phyloP scores from a whole-genome alignment of 2,113 vertebrate genomes.

The Tenebrosternarchus preto region DNA sequence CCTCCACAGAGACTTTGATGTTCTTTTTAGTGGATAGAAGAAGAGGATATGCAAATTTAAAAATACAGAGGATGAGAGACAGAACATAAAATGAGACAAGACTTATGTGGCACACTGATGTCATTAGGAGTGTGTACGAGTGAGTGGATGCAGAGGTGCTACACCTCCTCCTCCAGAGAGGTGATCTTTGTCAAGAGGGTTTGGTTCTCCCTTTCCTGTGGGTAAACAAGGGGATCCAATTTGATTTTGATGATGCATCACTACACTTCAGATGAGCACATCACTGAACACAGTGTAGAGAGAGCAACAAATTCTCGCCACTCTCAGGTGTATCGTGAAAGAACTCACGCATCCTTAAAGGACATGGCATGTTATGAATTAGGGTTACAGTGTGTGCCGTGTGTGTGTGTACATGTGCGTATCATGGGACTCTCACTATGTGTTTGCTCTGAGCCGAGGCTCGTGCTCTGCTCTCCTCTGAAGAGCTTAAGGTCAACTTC shows the following conservation, averaged over 20 bases:
- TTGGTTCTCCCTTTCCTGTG: constrained; percentile 85
- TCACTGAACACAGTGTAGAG: too few species aligned
- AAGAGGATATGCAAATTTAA: neutral
- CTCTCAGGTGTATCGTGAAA: too few species aligned
- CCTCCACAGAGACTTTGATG: constrained; percentile 78
- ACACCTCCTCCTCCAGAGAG: constrained; percentile 86
- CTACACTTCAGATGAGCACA: too few species aligned
- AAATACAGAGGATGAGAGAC: neutral
- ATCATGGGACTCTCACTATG: constrained; percentile 68
- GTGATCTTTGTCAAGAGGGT: constrained; percentile 79
- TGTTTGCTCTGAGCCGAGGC: constrained; percentile 77
- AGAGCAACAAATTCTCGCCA: too few species aligned
- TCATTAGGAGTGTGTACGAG: too few species aligned
- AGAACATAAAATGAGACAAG: neutral
- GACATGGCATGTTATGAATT: too few species aligned
- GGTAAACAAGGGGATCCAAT: neutral
- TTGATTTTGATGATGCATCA: too few species aligned
- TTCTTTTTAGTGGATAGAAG: constrained; percentile 73
- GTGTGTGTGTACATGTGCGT: too few species aligned
- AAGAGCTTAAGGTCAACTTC: constrained; percentile 76
- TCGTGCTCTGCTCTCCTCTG: constrained; percentile 77
- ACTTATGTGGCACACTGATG: neutral
- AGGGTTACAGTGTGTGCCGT: too few species aligned
- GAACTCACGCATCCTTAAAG: too few species aligned
- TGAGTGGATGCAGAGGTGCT: neutral